Evolutionary conservation across 2,888 invertebrate species (phyloP).

Genomic region (Oxyscelio sp.): DNA sequence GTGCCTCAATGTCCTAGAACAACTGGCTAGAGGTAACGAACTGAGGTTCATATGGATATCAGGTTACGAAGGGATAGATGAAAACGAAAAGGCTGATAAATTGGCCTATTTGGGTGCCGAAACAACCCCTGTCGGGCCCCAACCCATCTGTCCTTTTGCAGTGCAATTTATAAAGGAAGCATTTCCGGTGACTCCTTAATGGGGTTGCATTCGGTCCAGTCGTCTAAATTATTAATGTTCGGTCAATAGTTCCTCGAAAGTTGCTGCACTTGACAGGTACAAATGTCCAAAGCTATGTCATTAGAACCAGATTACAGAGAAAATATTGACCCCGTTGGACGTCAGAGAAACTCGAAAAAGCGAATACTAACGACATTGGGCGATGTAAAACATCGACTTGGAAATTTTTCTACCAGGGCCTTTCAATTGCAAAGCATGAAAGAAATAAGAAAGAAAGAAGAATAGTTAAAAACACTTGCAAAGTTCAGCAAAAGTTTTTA

Average conservation of each 20-base stretch:
- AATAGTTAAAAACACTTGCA: conserved; percentile 1
- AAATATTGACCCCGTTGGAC: conserved; percentile 33
- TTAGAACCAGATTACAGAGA: conserved; percentile 82
- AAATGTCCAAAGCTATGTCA: conserved; percentile 86
- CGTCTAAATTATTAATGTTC: conserved; percentile 86
- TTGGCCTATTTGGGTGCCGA: too few species aligned
- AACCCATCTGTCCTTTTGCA: too few species aligned
- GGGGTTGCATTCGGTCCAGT: conserved; percentile 63
- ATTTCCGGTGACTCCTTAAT: conserved; percentile 63
- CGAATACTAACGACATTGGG: conserved; percentile 29
- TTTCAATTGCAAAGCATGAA: background rate
- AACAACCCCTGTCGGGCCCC: too few species aligned
- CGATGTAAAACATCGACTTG: conserved; percentile 41
- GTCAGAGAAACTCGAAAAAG: conserved; percentile 47
- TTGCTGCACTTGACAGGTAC: conserved; percentile 86
- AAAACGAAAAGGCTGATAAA: too few species aligned
- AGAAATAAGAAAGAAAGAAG: background rate
- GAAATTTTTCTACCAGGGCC: conserved; percentile 8
- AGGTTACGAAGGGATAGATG: too few species aligned
- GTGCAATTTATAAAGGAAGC: conserved; percentile 72
- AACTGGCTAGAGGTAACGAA: too few species aligned
- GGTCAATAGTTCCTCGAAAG: conserved; percentile 85
- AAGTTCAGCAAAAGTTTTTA: conserved; percentile 8
- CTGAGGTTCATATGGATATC: too few species aligned
- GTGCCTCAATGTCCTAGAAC: too few species aligned